Percentiles rank a stretch among this genome's conserved stretches.
Evolutionary conservation across 2,113 vertebrate species (phyloP).

Genomic region (Willisornis vidua): DNA sequence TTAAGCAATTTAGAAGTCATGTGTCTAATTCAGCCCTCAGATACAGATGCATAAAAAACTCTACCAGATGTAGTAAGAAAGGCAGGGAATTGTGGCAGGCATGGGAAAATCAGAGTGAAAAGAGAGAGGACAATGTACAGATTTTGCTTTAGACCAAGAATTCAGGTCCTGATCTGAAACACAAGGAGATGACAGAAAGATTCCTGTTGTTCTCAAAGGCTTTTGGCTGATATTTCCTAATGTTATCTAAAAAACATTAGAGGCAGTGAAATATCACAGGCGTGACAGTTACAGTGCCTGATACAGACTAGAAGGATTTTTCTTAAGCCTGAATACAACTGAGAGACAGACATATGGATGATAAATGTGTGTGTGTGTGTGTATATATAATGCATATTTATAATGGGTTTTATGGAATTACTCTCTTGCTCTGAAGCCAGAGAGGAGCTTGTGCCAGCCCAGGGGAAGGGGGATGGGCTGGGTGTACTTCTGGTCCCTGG

Average conservation of each 20-base stretch:
- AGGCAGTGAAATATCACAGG: neutral
- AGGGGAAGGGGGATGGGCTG: neutral
- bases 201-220: neutral
- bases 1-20: slow-evolving; percentile 7
- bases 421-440: neutral
- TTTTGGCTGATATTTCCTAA: neutral
- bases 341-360: neutral
- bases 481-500: neutral
- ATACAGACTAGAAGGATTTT: neutral
- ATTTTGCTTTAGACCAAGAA: neutral
- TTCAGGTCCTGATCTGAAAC: neutral
- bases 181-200: neutral
- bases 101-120: neutral
- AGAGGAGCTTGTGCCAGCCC: neutral
- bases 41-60: neutral
- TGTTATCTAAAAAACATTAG: neutral
- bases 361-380: neutral
- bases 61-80: slow-evolving; percentile 20
- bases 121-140: neutral
- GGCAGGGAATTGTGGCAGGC: neutral
- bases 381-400: neutral
- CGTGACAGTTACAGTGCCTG: neutral
- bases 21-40: neutral
- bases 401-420: neutral
- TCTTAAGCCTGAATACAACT: neutral